Base-by-base conservation (phyloP, 2,113 vertebrate genomes). In the Oncorhynchus mykiss region DNA sequence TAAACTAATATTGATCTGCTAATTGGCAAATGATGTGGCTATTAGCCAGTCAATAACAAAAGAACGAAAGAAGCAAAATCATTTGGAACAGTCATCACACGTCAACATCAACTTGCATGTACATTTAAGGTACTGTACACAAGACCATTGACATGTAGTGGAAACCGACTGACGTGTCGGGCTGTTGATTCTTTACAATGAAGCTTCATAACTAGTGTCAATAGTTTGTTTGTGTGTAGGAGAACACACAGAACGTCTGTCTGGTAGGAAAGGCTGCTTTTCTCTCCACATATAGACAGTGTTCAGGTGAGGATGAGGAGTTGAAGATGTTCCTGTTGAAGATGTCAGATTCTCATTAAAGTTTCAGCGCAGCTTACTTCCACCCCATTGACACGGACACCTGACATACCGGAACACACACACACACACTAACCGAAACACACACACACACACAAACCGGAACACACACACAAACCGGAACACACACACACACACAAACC, bases 331-430 rank as follows among this genome's bases (percentile, higher is more conserved):
- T 39, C 8, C 71, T 81, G 39, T 77, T 75, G 62, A 82, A 85
- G 81, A 89, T 89, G 86, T 84, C 85, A 92, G 86, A 73, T 78
- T 81, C 70, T 87, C 89, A 93, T 93, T 88, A 92, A 93, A 91
- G 81, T 89, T 92, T 89, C 87, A 92, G 65, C 60, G 57, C 8
- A 49, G 39, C 87, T 90, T 90, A 31, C 5, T 31, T 31, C 89
- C 83, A 86, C 88, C 83, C 71, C 76, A 82, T 80, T 24, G 84
- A 88, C 81, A 78, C 80, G 80, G 67, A 87, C 67, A 80, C 78
- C 72, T 87, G 85, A 86, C 80, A 84, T 70, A 71, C 34, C n/a
- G 34, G 11, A 39, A n/a, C n/a, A 27, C 27, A 3, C 27, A 27
- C 27, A 27, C 27, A 27, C 27, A 27, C 27, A 27, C 27, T 0